Evolutionary conservation across 2,797 vertebrate species (phyloP).

Genomic region (Galago senegalensis): DNA sequence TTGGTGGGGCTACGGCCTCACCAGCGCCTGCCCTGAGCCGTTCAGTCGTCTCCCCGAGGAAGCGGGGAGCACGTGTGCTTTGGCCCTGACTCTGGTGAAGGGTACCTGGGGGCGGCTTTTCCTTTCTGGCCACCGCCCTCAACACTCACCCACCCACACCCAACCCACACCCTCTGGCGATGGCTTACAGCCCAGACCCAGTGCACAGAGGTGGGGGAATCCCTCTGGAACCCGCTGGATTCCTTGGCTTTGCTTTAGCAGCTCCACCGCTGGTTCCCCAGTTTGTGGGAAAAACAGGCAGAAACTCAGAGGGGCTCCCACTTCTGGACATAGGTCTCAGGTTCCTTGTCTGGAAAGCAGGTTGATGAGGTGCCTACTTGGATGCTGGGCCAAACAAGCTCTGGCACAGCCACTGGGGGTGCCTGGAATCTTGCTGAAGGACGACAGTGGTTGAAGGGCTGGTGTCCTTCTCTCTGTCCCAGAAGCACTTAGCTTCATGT

Average conservation of each 20-base stretch:
- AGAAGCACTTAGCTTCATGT: not conserved
- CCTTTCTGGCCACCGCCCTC: not conserved
- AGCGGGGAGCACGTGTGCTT: not conserved
- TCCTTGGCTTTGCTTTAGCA: not conserved
- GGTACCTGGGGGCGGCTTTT: not conserved
- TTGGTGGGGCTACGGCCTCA: constrained; percentile 42
- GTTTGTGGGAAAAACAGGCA: not conserved
- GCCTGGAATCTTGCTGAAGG: not conserved
- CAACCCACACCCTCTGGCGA: rapidly evolving
- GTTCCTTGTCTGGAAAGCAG: not conserved
- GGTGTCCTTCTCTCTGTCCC: not conserved
- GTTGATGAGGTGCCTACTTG: not conserved
- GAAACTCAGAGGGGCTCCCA: not conserved
- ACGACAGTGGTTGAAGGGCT: not conserved
- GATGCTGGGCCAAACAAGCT: not conserved
- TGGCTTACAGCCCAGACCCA: not conserved
- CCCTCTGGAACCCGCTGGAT: not conserved
- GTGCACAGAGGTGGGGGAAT: not conserved
- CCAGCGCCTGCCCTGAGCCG: not conserved
- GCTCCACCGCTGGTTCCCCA: no score
- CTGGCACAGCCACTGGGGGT: not conserved
- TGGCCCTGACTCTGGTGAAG: rapidly evolving
- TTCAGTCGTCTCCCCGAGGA: not conserved
- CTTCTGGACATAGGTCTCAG: not conserved
- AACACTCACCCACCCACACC: not conserved